Evolutionary conservation across 2,888 invertebrate species (phyloP).

Genomic region (Antheraea assamensis): DNA sequence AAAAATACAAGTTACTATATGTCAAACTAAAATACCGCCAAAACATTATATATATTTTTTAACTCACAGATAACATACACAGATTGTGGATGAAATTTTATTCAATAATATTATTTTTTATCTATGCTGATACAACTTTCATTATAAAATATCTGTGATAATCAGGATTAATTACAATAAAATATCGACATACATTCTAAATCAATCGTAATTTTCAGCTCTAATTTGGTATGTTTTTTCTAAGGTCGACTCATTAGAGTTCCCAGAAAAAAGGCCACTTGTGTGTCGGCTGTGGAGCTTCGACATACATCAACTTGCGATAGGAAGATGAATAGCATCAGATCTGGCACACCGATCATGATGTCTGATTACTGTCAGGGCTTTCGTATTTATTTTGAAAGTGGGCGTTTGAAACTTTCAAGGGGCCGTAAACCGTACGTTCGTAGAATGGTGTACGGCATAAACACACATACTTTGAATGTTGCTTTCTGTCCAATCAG

Average conservation of each 20-base stretch:
- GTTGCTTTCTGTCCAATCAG: neutral
- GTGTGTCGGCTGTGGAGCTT: neutral
- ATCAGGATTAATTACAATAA: neutral
- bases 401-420: conserved; percentile 9
- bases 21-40: no score
- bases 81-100: no score
- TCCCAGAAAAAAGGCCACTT: conserved; percentile 12
- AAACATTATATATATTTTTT: no score
- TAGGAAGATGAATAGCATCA: neutral
- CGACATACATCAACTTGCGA: conserved; percentile 6
- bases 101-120: no score
- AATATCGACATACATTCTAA: neutral
- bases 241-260: conserved; percentile 11
- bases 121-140: no score
- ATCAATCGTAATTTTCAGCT: neutral
- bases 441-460: neutral
- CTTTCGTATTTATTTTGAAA: conserved; percentile 6
- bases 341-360: conserved; percentile 7
- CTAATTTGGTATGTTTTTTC: conserved; percentile 5
- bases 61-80: no score
- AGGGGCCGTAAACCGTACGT: neutral
- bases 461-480: neutral
- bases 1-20: no score
- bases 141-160: neutral
- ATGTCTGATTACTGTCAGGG: conserved; percentile 13